These are phyloP conservation scores for Cantharis flavilabris DNA, from an alignment of 2,888 invertebrate genomes.

Conservation along the genomic window DNA sequence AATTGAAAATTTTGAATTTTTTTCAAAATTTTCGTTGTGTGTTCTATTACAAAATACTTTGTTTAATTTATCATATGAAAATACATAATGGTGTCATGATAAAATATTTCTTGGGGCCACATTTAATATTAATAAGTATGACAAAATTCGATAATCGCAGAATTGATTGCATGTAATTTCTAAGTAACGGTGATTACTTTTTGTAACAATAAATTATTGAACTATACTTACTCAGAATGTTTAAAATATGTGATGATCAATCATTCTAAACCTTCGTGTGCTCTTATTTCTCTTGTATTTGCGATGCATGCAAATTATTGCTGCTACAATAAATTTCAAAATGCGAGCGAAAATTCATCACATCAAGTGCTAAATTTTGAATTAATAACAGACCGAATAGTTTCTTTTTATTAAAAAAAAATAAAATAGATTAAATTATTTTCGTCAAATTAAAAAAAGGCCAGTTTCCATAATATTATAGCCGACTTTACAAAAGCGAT, in stretches of 20 bases:
- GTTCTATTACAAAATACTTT: not conserved
- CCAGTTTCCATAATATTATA: too few relatives aligned
- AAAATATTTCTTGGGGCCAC: not conserved
- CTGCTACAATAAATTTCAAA: not conserved
- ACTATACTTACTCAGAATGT: not conserved
- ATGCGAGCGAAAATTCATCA: not conserved
- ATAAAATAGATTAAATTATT: too few relatives aligned
- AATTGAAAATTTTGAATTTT: not conserved
- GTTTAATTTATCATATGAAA: not conserved
- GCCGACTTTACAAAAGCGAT: too few relatives aligned
- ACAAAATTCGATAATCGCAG: not conserved
- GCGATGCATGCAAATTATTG: not conserved
- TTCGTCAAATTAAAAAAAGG: too few relatives aligned
- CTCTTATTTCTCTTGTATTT: not conserved
- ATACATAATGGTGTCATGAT: not conserved
- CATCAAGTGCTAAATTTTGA: not conserved
- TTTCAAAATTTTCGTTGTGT: not conserved
- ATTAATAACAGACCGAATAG: too few relatives aligned
- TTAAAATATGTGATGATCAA: not conserved
- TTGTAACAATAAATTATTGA: not conserved
- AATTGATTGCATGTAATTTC: not conserved
- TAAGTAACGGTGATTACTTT: not conserved
- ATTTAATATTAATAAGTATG: not conserved
- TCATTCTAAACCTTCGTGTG: not conserved
- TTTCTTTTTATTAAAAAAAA: not conserved